Conservation (phyloP, 2,113 vertebrate species). For the Malurus alboscapulatus region DNA sequence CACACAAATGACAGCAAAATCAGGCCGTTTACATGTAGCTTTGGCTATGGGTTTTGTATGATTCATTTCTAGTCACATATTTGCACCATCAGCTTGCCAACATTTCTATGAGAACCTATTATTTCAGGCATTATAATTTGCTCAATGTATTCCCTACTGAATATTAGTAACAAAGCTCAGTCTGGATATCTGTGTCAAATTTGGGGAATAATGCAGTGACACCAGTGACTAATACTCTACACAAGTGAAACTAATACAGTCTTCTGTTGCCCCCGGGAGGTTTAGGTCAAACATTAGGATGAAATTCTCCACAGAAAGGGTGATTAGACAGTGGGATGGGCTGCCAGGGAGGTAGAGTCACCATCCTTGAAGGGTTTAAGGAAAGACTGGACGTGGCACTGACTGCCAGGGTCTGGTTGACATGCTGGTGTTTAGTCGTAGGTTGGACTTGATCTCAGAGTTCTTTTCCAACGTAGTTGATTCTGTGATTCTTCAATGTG, state of each 20-base stretch:
- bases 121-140: background rate
- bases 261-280: background rate
- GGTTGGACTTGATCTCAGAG: background rate
- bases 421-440: rapidly evolving
- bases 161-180: background rate
- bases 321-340: background rate
- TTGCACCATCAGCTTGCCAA: background rate
- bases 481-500: background rate
- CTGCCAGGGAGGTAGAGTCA: background rate
- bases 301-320: background rate
- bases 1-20: background rate
- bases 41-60: background rate
- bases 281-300: background rate
- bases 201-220: background rate
- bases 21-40: background rate
- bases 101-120: background rate
- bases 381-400: too few species aligned
- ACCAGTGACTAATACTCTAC: too few species aligned
- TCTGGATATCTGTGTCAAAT: background rate
- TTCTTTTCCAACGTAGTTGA: background rate
- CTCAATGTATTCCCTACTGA: background rate
- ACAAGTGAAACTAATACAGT: background rate
- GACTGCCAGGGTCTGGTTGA: background rate
- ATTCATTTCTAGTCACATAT: background rate
- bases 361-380: background rate